Percentiles rank a stretch among this genome's conserved stretches.
Conservation (phyloP, 2,113 vertebrate species). For the Sterrhoptilus dennistouni region DNA sequence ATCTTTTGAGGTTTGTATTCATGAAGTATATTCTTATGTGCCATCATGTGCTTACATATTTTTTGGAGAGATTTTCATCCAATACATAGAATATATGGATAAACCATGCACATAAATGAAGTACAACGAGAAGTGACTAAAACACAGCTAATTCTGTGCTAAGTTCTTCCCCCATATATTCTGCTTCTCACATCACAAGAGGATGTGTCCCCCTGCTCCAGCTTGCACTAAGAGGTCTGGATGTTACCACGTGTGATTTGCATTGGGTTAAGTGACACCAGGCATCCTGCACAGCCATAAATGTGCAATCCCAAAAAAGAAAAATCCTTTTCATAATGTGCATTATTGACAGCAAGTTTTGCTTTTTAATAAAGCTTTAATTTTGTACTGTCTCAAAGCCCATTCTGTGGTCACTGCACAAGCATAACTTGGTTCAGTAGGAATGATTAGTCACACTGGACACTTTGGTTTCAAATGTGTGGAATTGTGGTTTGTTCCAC, state of each 20-base stretch:
- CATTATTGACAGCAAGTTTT: accelerated
- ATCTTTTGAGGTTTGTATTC: neutral
- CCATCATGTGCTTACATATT: neutral
- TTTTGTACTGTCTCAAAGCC: neutral
- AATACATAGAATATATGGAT: neutral
- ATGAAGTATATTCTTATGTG: neutral
- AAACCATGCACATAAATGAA: neutral
- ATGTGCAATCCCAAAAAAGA: neutral
- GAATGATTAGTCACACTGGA: neutral
- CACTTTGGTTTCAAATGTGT: neutral
- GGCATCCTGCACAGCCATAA: neutral
- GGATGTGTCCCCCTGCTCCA: neutral
- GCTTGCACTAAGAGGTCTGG: neutral
- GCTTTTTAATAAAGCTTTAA: neutral
- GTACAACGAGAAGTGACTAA: neutral
- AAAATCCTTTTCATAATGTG: neutral
- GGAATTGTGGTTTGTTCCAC: neutral
- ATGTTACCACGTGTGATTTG: neutral
- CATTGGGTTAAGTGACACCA: neutral
- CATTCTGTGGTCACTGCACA: neutral
- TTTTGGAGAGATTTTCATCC: neutral
- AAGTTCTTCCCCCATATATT: neutral
- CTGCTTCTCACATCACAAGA: neutral
- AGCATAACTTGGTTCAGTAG: neutral
- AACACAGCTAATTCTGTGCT: neutral